phyloP scores from a whole-genome alignment of 2,797 vertebrate genomes.

The Sebastes kiyomatsui region DNA sequence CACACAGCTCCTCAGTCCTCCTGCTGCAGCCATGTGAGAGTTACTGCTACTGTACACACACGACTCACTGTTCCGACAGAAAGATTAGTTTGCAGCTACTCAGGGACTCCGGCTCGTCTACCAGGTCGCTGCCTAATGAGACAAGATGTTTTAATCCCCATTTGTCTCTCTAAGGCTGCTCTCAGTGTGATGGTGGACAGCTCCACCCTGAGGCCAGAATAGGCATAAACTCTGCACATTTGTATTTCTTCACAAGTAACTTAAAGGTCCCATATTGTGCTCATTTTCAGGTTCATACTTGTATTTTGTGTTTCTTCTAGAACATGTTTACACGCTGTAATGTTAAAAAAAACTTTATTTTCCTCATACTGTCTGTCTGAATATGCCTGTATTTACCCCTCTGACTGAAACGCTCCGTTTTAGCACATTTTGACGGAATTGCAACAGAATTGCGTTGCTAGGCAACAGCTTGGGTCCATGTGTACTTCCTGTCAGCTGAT shows the following conservation, averaged over 20 bases:
- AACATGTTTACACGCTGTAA: no score
- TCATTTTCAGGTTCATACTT: no score
- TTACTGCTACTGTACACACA: conserved; percentile 27
- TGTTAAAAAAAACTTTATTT: no score
- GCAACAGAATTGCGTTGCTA: no score
- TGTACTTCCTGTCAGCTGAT: no score
- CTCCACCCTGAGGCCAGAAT: conserved; percentile 73
- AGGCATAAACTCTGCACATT: neutral
- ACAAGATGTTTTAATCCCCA: conserved; percentile 84
- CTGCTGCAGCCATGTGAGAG: conserved; percentile 59
- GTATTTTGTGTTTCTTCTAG: no score
- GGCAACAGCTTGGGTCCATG: no score
- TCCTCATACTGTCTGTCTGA: no score
- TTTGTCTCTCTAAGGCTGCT: conserved; percentile 57
- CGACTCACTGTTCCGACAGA: conserved; percentile 2
- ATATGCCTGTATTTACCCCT: no score
- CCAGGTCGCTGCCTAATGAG: conserved; percentile 66
- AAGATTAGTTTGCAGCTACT: conserved; percentile 44
- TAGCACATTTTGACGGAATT: no score
- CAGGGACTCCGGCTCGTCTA: conserved; percentile 49
- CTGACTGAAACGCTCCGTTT: no score
- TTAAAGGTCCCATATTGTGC: neutral
- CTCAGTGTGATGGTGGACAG: conserved; percentile 64
- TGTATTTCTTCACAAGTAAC: neutral
- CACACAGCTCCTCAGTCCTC: conserved; percentile 25